Conservation (phyloP, 2,888 invertebrate species). For the Eupeodes luniger region DNA sequence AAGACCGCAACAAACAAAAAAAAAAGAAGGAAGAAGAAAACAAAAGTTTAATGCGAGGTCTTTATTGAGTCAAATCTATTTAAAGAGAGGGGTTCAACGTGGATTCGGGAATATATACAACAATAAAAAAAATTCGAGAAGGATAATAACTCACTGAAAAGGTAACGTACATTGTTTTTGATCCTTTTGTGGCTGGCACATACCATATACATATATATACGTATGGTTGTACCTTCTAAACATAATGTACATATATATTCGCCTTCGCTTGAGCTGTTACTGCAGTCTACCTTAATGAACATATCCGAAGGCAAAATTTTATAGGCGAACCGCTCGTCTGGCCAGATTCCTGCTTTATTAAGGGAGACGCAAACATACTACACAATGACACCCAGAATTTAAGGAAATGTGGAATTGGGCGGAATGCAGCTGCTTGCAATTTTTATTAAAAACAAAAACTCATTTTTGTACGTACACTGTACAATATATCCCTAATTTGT, state of each 20-base stretch:
- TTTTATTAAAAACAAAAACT: constrained; percentile 56
- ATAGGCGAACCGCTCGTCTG: constrained; percentile 44
- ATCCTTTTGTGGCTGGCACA: constrained; percentile 72
- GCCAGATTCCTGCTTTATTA: constrained; percentile 53
- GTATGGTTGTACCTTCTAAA: neutral
- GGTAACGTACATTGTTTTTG: constrained; percentile 72
- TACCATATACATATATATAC: constrained; percentile 35
- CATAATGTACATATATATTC: constrained; percentile 23
- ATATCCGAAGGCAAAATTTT: constrained; percentile 57
- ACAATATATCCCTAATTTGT: constrained; percentile 41
- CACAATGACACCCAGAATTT: neutral
- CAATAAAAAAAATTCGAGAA: constrained; percentile 34
- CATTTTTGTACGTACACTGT: constrained; percentile 20
- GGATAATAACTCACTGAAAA: constrained; percentile 46
- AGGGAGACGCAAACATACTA: constrained; percentile 6
- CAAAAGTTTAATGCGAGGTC: constrained; percentile 67
- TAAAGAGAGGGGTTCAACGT: constrained; percentile 50
- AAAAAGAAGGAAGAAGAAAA: constrained; percentile 39
- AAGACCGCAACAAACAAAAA: constrained; percentile 11
- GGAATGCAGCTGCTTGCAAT: constrained; percentile 72
- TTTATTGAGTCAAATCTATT: constrained; percentile 69
- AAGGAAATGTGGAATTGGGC: constrained; percentile 35
- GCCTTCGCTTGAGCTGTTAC: constrained; percentile 63
- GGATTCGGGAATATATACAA: constrained; percentile 34
- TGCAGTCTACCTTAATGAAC: constrained; percentile 55